Evolutionary conservation across 2,888 invertebrate species (phyloP).

Genomic region (Cataglyphis albicans): DNA sequence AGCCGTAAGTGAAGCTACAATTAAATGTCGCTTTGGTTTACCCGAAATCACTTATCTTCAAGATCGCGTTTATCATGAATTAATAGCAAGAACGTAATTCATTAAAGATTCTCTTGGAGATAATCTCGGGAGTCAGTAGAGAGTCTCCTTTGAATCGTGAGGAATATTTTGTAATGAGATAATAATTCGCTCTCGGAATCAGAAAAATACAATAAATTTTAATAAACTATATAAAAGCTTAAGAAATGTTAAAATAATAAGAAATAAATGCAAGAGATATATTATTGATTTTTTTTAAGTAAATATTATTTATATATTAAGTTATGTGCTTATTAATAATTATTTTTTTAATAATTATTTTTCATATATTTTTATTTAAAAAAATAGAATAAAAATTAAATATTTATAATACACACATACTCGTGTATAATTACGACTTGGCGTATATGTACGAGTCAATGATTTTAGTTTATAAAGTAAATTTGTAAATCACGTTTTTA

Average conservation of each 20-base stretch:
- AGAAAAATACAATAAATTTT: neutral
- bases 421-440: neutral
- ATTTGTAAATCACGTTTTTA: neutral
- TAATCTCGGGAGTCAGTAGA: neutral
- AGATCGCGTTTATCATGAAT: neutral
- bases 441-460: neutral
- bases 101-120: neutral
- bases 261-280: neutral
- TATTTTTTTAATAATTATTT: neutral
- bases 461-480: neutral
- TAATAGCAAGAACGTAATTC: slow-evolving; percentile 8
- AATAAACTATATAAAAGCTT: neutral
- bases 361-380: neutral
- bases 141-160: neutral
- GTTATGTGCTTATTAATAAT: neutral
- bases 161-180: neutral
- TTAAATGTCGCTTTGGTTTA: neutral
- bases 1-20: slow-evolving; percentile 59
- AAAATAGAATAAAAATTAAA: neutral
- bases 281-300: neutral
- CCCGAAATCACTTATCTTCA: neutral
- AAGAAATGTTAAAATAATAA: neutral
- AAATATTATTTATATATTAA: neutral
- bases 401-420: neutral
- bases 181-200: neutral